These are phyloP conservation scores for Rousettus leschenaultii DNA, from an alignment of 2,113 vertebrate species.

Conservation along the genomic window DNA sequence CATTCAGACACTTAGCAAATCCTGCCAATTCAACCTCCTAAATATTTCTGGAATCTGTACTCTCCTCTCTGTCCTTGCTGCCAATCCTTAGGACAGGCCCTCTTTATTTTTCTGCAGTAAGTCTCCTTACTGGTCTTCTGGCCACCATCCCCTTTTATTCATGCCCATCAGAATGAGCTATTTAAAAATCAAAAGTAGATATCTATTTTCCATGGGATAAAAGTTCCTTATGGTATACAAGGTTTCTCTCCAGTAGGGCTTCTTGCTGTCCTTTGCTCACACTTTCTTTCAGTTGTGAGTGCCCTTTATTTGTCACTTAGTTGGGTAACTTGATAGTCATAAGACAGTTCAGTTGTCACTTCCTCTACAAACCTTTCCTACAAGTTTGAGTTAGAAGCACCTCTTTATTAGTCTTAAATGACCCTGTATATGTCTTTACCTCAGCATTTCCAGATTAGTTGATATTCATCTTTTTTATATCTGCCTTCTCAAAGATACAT, in stretches of 20 bases:
- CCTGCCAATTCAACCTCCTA: constrained; percentile 71
- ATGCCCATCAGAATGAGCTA: not conserved
- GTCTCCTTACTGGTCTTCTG: not conserved
- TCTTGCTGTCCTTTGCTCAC: not conserved
- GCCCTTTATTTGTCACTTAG: not conserved
- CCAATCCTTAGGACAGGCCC: constrained; percentile 63
- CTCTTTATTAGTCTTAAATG: not conserved
- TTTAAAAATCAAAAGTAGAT: not conserved
- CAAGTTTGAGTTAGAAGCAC: not conserved
- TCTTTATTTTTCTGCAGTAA: constrained; percentile 63
- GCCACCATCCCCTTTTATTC: not conserved
- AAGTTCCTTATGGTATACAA: not conserved
- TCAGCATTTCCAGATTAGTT: not conserved
- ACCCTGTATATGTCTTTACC: not conserved
- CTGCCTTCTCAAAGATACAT: not conserved
- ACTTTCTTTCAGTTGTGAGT: not conserved
- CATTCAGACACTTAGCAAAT: constrained; percentile 68
- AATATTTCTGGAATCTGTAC: constrained; percentile 74
- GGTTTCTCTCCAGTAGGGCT: not conserved
- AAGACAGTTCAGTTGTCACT: not conserved
- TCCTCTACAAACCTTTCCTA: not conserved
- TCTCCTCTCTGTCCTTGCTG: constrained; percentile 61
- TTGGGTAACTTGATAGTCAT: not conserved
- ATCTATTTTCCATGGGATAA: not conserved
- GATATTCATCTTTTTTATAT: not conserved